Evolutionary conservation across 2,888 invertebrate species (phyloP), one percentile per base, ranked within the genome.

Genomic region (Papilio elwesi): DNA sequence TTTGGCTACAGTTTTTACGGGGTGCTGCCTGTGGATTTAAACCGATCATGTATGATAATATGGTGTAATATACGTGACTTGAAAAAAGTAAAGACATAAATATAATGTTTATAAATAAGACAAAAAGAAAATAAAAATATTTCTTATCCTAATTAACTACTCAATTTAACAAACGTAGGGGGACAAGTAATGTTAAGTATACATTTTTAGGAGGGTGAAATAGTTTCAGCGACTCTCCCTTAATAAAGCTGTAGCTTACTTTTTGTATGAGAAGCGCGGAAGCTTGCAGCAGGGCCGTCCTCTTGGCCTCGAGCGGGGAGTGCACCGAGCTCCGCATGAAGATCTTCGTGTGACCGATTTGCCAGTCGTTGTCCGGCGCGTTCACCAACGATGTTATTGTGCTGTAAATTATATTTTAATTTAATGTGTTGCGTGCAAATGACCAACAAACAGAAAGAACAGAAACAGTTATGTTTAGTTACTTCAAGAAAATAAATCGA

Each of bases 331-430:
- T 95, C 47, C 98, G 93, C 83, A 98, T 94, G 86, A 98, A 98
- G 59, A 98, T 96, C 91, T 98, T 98, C 51, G 96, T 96, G 88
- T 96, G 96, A 0, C 98, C 98, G 75, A 98, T 95, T 90, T 98
- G 98, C 98, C 98, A 98, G 87, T 98, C 97, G 72, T 94, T 95
- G 69, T 94, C 92, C 0, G 96, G 95, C 52, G 97, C 95, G 68
- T 95, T 94, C 77, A 96, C 95, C 75, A 95, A 93, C 75, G 94
- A 93, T 82, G 97, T 92, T 78, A 94, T 91, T 6, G 84, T 78
- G 76, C 93, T 93, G 82, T 15, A 80, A 55, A 63, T 47, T 15
- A 15, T 15, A 36, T 12, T 0, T 43, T 43, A 38, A 43, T 5
- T 11, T 57, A 57, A 9, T 26, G 4, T 9, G 57, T 12, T 1